Percentiles rank a stretch among this genome's conserved stretches.
Conservation (phyloP, 2,113 vertebrate genomes). For the Oreochromis tanganicae region DNA sequence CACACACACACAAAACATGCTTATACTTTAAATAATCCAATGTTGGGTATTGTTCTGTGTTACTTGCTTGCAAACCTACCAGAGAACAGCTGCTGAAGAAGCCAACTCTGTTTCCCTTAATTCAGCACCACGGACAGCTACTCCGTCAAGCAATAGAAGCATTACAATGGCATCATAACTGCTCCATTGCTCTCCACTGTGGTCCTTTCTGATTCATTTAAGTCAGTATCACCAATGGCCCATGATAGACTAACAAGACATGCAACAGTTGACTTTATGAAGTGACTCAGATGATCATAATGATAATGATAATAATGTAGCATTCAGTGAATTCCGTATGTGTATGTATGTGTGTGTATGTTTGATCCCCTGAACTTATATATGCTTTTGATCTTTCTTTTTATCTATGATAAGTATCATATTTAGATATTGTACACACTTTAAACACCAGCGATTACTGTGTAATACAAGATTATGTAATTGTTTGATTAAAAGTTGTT, state of each 20-base stretch:
- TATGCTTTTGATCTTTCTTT: background rate
- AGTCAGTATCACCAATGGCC: background rate
- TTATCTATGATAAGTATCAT: background rate
- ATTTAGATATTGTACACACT: background rate
- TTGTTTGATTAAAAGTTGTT: conserved; percentile 23
- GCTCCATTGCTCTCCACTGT: background rate
- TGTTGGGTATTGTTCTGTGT: background rate
- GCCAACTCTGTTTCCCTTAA: background rate
- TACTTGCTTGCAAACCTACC: background rate
- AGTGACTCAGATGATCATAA: background rate
- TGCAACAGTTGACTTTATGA: background rate
- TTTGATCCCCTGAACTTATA: background rate
- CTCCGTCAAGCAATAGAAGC: background rate
- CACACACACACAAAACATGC: background rate
- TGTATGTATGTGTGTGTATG: fast-evolving
- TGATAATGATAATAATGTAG: background rate
- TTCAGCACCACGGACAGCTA: background rate
- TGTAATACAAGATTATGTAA: background rate
- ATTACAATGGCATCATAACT: background rate
- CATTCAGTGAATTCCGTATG: fast-evolving
- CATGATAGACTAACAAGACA: background rate
- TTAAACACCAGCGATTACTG: background rate
- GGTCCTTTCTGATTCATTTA: background rate
- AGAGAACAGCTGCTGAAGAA: too few relatives aligned
- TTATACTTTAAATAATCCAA: background rate